Conservation (phyloP, 1,140 invertebrate genomes). For the Palaemon carinicauda region DNA sequence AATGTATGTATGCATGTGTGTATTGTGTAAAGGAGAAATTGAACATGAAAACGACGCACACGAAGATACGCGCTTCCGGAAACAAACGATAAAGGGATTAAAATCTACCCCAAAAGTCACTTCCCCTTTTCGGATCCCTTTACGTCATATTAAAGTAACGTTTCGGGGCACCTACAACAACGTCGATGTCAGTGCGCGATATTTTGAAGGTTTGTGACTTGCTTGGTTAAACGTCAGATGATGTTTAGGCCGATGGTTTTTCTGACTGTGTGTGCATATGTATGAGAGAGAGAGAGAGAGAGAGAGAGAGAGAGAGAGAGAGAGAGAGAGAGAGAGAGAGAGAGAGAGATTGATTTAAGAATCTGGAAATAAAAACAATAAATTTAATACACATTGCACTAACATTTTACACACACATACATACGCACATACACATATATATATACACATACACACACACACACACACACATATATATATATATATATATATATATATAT, state of each 20-base stretch:
- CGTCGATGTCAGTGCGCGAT: too few species aligned
- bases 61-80: neutral
- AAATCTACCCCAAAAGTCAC: neutral
- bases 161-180: too few species aligned
- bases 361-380: neutral
- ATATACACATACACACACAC: neutral
- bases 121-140: too few species aligned
- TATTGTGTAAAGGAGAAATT: neutral
- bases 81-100: neutral
- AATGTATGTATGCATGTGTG: neutral
- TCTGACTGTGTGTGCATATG: neutral
- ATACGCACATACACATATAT: neutral
- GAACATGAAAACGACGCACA: neutral
- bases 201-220: too few species aligned
- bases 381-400: too few species aligned
- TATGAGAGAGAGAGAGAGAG: neutral
- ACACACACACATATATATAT: neutral
- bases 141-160: too few species aligned
- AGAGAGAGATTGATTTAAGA: neutral
- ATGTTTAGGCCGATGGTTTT: too few species aligned
- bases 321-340: neutral
- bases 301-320: slow-evolving; percentile 25
- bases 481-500: neutral
- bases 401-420: neutral
- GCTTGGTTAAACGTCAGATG: too few species aligned